phyloP scores from a whole-genome alignment of 2,888 invertebrate species.

The Tolmerus cingulatus region DNA sequence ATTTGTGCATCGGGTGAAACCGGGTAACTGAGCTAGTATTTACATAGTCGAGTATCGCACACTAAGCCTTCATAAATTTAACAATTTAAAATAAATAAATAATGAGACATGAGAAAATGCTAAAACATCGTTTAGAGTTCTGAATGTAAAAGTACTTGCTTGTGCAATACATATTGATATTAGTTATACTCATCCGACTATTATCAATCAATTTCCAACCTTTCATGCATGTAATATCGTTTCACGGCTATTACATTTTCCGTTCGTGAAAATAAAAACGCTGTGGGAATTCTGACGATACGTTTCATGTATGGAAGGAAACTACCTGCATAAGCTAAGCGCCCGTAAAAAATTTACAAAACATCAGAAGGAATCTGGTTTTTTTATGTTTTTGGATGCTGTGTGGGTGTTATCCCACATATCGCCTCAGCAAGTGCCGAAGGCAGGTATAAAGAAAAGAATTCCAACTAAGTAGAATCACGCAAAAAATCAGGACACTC shows the following conservation, averaged over 20 bases:
- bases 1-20: no score
- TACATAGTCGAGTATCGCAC: no score
- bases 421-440: neutral
- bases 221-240: neutral
- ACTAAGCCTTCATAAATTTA: no score
- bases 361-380: neutral
- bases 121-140: no score
- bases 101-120: no score
- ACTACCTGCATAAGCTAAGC: conserved; percentile 3
- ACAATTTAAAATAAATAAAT: no score
- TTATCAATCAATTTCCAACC: neutral
- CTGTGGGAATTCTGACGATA: neutral
- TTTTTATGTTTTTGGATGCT: neutral
- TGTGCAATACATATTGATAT: no score
- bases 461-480: neutral
- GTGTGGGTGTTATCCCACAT: conserved; percentile 20
- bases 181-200: neutral
- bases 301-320: neutral
- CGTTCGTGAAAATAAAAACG: neutral
- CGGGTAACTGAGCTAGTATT: no score
- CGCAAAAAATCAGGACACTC: neutral
- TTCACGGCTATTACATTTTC: neutral
- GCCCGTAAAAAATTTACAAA: neutral
- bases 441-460: neutral
- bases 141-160: no score